A percentile compares a stretch with the other conserved stretches of the same genome.
Conservation (phyloP, 2,888 invertebrate genomes). For the Trypoxylon attenuatum region DNA sequence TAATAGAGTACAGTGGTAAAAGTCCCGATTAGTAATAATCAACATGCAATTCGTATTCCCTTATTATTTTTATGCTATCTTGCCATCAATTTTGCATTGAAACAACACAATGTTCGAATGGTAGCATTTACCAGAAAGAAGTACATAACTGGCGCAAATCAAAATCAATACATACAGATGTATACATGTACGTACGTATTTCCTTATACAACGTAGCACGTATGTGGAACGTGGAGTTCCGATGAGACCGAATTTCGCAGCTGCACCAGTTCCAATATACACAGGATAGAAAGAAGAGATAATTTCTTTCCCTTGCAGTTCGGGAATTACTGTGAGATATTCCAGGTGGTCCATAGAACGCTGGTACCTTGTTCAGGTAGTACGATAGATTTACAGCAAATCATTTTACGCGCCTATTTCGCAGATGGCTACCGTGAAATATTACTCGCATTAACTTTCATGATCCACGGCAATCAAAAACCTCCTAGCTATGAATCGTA, state of each 20-base stretch:
- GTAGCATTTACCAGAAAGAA: too few species aligned
- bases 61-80: too few species aligned
- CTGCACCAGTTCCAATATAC: slow-evolving; percentile 52
- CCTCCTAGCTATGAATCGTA: neutral
- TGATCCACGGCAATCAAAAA: slow-evolving; percentile 17
- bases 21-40: too few species aligned
- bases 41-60: too few species aligned
- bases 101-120: too few species aligned
- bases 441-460: slow-evolving; percentile 55
- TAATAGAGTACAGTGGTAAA: too few species aligned
- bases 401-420: slow-evolving; percentile 73
- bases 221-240: slow-evolving; percentile 17
- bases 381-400: slow-evolving; percentile 73
- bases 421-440: slow-evolving; percentile 57
- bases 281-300: slow-evolving; percentile 39
- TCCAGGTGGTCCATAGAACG: slow-evolving; percentile 64
- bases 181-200: too few species aligned
- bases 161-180: too few species aligned
- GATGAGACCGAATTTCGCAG: slow-evolving; percentile 42
- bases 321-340: slow-evolving; percentile 64
- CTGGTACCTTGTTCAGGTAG: slow-evolving; percentile 60
- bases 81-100: too few species aligned
- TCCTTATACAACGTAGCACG: too few species aligned
- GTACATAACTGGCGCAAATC: too few species aligned
- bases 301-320: slow-evolving; percentile 46